phyloP scores from a whole-genome alignment of 1,140 invertebrate species.

The Phortica variegata region DNA sequence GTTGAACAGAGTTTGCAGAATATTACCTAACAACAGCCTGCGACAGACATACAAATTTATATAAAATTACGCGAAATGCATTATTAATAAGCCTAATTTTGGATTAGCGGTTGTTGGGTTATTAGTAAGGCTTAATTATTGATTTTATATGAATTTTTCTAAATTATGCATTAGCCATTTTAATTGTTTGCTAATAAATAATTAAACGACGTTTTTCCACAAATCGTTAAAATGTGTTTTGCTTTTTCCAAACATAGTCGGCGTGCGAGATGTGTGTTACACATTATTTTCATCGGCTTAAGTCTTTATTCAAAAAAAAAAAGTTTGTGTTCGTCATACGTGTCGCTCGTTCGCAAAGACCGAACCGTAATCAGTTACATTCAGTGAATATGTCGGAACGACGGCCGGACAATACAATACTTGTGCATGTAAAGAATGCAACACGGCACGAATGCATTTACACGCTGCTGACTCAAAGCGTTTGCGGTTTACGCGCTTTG shows the following conservation, averaged over 20 bases:
- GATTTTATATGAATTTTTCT: background rate
- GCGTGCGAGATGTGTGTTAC: background rate
- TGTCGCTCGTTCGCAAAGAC: constrained; percentile 6
- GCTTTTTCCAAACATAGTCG: background rate
- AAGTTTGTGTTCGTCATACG: background rate
- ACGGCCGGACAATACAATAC: background rate
- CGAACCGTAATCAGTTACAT: background rate
- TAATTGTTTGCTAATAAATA: background rate
- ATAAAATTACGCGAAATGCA: background rate
- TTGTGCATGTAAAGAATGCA: background rate
- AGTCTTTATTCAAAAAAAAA: background rate
- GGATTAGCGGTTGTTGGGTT: background rate
- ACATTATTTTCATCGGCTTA: background rate
- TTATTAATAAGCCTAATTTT: background rate
- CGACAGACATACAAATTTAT: background rate
- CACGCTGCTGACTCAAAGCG: constrained; percentile 29
- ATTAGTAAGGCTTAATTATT: too few species aligned
- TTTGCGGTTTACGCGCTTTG: constrained; percentile 28
- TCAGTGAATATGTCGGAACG: background rate
- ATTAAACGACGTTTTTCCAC: background rate
- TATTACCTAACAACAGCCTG: background rate
- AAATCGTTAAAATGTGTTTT: too few species aligned
- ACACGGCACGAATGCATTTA: background rate
- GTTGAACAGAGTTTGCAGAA: too few species aligned
- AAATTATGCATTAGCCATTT: too few species aligned